Conservation (phyloP, 2,888 invertebrate species). For the Ceraclea dissimilis region DNA sequence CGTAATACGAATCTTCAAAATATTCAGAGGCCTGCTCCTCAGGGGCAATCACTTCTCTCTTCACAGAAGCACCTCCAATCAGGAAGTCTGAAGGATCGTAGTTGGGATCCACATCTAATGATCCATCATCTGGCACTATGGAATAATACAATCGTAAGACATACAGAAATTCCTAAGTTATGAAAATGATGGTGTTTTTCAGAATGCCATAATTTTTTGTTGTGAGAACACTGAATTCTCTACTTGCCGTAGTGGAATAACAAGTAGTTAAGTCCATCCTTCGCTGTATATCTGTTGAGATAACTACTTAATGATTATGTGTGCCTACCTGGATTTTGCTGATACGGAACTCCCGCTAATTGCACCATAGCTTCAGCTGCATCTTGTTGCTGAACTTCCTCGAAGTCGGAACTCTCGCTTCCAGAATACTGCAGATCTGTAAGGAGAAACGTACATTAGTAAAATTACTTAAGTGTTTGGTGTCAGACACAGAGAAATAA, state of each 20-base stretch:
- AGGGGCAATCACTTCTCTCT: slow-evolving; percentile 33
- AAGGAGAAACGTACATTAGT: not conserved
- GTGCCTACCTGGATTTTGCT: slow-evolving; percentile 22
- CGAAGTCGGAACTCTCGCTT: slow-evolving; percentile 45
- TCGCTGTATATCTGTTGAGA: no score
- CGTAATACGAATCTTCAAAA: slow-evolving; percentile 8
- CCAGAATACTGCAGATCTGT: slow-evolving; percentile 48
- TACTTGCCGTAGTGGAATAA: no score
- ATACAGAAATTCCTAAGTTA: no score
- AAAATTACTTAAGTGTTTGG: no score
- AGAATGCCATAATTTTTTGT: no score
- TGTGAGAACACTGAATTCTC: no score
- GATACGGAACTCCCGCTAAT: slow-evolving; percentile 37
- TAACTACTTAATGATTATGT: not conserved
- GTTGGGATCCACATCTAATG: slow-evolving; percentile 69
- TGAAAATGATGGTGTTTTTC: no score
- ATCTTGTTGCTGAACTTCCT: slow-evolving; percentile 55
- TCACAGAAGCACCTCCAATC: slow-evolving; percentile 41
- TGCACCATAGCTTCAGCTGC: slow-evolving; percentile 73
- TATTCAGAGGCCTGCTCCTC: slow-evolving; percentile 11
- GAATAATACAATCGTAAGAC: slow-evolving; percentile 23
- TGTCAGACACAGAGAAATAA: no score
- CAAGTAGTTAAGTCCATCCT: no score
- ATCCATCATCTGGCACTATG: slow-evolving; percentile 38
- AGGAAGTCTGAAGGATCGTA: slow-evolving; percentile 85